Percentiles rank a stretch among this genome's conserved stretches.
These are phyloP conservation scores for Tenualosa ilisha DNA, from an alignment of 2,797 vertebrate species.

Conservation along the genomic window DNA sequence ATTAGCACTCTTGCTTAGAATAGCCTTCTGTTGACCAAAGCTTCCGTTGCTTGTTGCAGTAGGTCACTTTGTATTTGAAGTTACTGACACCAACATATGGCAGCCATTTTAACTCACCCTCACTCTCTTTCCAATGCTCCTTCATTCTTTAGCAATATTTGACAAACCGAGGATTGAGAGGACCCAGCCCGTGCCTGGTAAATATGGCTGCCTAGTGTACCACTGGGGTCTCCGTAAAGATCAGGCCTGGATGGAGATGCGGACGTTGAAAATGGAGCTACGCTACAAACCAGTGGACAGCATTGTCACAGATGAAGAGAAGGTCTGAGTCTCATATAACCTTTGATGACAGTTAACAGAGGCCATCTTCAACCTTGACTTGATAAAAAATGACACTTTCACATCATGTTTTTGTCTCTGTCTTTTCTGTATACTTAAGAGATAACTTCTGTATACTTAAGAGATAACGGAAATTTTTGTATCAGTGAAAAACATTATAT, in stretches of 20 bases:
- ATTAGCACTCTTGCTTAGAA: too few relatives aligned
- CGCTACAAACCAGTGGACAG: constrained; percentile 63
- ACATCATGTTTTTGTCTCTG: not conserved
- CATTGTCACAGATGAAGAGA: constrained; percentile 63
- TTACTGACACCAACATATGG: not conserved
- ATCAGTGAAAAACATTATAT: too few relatives aligned
- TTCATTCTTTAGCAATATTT: constrained; percentile 74
- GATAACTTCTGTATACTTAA: not conserved
- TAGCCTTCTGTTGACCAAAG: too few relatives aligned
- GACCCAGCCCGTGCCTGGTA: constrained; percentile 53
- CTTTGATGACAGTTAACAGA: not conserved
- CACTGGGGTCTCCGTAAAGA: constrained; percentile 66
- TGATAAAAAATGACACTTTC: not conserved
- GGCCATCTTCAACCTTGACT: not conserved
- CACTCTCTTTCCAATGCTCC: not conserved
- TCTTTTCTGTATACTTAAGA: not conserved
- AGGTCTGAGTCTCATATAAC: constrained; percentile 36
- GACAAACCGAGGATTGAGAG: constrained; percentile 73
- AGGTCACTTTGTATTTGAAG: not conserved
- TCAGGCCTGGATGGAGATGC: constrained; percentile 58
- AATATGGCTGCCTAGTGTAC: constrained; percentile 72
- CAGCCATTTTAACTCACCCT: not conserved
- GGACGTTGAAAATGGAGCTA: constrained; percentile 69
- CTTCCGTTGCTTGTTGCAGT: too few relatives aligned
- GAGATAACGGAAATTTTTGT: not conserved